Evolutionary conservation across 2,888 invertebrate genomes (phyloP), one percentile per base, ranked within the genome.

Genomic region (Megamerina dolium): DNA sequence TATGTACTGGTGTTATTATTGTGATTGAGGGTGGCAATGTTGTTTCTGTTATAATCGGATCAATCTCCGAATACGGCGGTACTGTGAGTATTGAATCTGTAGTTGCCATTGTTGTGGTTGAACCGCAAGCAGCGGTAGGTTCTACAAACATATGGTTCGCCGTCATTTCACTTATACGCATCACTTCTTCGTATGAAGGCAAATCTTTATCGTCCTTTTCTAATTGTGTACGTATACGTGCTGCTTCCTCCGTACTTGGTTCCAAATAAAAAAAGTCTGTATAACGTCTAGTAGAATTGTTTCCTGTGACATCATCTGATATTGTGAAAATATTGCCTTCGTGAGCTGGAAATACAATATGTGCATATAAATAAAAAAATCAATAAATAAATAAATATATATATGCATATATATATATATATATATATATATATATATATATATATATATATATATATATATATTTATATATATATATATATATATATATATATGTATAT

Each of bases 101-200:
- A 1, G 49, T 48, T 9, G 41, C 43, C 26, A 49, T 33, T 8
- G 49, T 31, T 5, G 49, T 30, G 14, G 39, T 46, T 13, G 45
- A 41, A 1, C 37, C 36, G 17, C 26, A 16, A n/a, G 44, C 16
- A 2, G 48, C 27, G 14, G 42, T 39, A 9, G 50, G 36, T 12
- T 46, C 37, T 13, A 38, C 34, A 31, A 30, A 43, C 9, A 51
- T 52, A 8, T 54, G 45, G 3, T 50, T 52, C 9, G 60, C 48
- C 3, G 55, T 53, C 4, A 60, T 39, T 34, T 55, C 52, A 23
- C 63, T 61, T 58, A 69, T 61, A 16, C 60, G 63, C 53, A 68
- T 64, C n/a, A 66, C 69, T 34, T 69, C 68, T 21, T 68, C 68
- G 35, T 68, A 68, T 43, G 59, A 59, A 27, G 68, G 68, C 48